phyloP scores from a whole-genome alignment of 2,113 vertebrate genomes.

The Podocnemis expansa region DNA sequence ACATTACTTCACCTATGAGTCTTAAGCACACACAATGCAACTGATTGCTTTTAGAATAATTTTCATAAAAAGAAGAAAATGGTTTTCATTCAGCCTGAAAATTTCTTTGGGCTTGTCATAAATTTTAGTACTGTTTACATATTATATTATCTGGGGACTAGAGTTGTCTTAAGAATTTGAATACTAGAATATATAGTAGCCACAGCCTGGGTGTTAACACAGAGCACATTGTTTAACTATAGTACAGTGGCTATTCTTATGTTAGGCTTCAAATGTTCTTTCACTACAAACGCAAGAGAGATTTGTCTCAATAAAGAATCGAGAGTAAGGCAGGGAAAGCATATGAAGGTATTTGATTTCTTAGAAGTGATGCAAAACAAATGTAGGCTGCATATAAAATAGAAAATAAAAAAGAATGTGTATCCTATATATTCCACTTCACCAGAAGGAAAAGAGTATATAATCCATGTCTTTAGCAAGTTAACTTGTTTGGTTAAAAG shows the following conservation, averaged over 20 bases:
- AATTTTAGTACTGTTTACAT: neutral
- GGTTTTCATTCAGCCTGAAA: neutral
- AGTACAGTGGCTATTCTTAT: accelerated
- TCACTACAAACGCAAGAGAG: neutral
- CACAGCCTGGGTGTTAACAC: neutral
- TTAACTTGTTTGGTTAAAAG: neutral
- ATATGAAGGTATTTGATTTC: constrained; percentile 15
- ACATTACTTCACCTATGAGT: neutral
- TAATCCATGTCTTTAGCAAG: neutral
- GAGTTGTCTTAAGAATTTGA: neutral
- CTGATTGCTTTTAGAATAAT: neutral
- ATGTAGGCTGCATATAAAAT: neutral
- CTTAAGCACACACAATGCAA: neutral
- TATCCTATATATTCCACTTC: neutral
- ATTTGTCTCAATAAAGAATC: constrained; percentile 32
- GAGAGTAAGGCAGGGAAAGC: constrained; percentile 8
- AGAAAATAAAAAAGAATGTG: accelerated
- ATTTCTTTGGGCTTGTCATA: accelerated
- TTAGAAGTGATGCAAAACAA: constrained; percentile 16
- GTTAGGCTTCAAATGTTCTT: neutral
- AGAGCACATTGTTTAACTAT: neutral
- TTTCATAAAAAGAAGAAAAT: neutral
- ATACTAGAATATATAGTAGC: neutral
- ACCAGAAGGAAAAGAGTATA: neutral
- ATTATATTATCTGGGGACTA: neutral